phyloP scores from a whole-genome alignment of 2,113 vertebrate genomes.

The Probosciger aterrimus region DNA sequence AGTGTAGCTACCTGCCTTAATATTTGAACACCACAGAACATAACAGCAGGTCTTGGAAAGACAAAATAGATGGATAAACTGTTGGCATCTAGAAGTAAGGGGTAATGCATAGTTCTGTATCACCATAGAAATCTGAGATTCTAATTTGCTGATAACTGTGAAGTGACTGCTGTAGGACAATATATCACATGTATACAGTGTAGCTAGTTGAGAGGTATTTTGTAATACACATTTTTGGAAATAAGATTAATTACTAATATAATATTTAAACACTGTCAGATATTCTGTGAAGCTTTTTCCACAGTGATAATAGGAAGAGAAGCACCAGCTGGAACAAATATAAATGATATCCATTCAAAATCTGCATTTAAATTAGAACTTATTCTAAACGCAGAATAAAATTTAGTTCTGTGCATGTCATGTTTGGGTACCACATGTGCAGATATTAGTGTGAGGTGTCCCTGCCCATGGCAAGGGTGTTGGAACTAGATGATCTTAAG shows the following conservation, averaged over 20 bases:
- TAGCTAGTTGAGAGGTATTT: background rate
- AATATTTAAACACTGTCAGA: background rate
- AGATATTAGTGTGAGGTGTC: no score
- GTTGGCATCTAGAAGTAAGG: background rate
- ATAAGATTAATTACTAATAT: background rate
- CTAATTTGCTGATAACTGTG: background rate
- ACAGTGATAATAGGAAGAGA: background rate
- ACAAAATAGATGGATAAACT: background rate
- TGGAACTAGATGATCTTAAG: no score
- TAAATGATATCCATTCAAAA: background rate
- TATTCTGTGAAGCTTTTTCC: background rate
- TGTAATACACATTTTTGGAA: background rate
- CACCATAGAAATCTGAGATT: background rate
- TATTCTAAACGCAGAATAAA: background rate
- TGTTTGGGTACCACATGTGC: background rate
- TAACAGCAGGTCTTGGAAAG: background rate
- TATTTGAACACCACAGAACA: background rate
- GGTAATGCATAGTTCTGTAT: background rate
- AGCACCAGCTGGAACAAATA: background rate
- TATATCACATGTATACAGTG: background rate
- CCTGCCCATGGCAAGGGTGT: no score
- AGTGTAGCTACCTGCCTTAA: background rate
- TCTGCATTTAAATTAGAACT: background rate
- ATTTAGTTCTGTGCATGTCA: background rate
- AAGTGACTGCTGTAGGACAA: background rate